Conservation (phyloP, 2,113 vertebrate species). For the Bambusicola thoracicus region DNA sequence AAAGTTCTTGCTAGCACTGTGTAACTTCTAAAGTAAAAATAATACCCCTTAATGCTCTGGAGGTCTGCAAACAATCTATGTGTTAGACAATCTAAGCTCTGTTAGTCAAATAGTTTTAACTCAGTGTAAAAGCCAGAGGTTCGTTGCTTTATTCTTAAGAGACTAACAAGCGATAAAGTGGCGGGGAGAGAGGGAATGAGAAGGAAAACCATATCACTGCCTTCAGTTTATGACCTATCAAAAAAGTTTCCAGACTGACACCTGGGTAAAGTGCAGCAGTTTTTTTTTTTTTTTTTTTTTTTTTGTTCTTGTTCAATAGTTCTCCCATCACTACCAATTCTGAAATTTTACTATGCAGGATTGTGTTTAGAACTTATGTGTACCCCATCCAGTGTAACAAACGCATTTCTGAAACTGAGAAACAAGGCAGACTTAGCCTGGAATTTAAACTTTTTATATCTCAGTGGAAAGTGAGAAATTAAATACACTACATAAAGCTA, state of each 20-base stretch:
- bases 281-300: background rate
- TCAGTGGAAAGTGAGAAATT: background rate
- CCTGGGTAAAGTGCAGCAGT: background rate
- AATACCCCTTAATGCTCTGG: slow-evolving; percentile 18
- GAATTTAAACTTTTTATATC: background rate
- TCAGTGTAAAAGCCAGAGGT: slow-evolving; percentile 44
- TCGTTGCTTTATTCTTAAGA: slow-evolving; percentile 14
- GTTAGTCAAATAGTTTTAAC: slow-evolving; percentile 45
- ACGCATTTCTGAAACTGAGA: background rate
- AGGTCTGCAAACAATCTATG: slow-evolving; percentile 54
- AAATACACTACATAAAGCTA: background rate
- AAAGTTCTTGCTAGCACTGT: slow-evolving; percentile 5
- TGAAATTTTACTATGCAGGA: background rate
- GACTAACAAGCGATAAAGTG: background rate
- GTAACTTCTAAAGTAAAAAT: slow-evolving; percentile 32
- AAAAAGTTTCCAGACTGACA: background rate
- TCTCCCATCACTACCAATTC: background rate
- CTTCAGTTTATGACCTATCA: background rate
- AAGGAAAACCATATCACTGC: background rate
- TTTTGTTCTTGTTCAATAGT: background rate
- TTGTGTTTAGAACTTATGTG: background rate
- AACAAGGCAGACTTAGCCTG: background rate
- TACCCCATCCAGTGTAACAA: background rate
- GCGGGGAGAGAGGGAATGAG: background rate
- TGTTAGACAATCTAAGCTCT: slow-evolving; percentile 36